These are phyloP conservation scores for Philotrypesis tridentata DNA, from an alignment of 1,140 invertebrate genomes.

Conservation along the genomic window DNA sequence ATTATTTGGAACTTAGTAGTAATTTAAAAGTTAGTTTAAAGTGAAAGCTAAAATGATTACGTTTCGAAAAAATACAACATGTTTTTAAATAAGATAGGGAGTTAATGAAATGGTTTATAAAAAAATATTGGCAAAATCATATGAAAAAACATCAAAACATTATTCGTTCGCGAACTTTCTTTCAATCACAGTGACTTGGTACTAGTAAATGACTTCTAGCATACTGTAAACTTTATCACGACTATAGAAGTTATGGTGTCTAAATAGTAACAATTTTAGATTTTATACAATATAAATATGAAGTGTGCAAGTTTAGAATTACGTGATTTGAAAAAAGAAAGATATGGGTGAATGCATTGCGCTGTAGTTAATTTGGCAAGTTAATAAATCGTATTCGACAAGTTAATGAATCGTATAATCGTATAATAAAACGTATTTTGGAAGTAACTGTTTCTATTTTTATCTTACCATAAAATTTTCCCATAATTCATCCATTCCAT, in stretches of 20 bases:
- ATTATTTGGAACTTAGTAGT: not conserved
- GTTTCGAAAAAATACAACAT: not conserved
- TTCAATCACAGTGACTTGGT: conserved; percentile 58
- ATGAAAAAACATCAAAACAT: not conserved
- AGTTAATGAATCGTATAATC: conserved; percentile 48
- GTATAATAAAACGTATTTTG: conserved; percentile 61
- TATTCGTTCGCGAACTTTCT: conserved; percentile 16
- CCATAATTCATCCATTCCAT: not conserved
- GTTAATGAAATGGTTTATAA: not conserved
- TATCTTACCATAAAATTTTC: not conserved
- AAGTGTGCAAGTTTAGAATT: conserved; percentile 52
- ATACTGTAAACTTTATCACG: conserved; percentile 62
- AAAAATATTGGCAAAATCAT: not conserved
- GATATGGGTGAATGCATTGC: conserved; percentile 54
- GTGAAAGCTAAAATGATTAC: not conserved
- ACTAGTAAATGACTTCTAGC: conserved; percentile 58
- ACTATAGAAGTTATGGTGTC: conserved; percentile 63
- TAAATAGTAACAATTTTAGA: conserved; percentile 66
- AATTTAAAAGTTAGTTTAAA: not conserved
- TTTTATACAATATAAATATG: conserved; percentile 60
- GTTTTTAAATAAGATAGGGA: not conserved
- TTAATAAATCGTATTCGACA: conserved; percentile 61
- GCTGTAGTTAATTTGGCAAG: conserved; percentile 63
- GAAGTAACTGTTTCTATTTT: conserved; percentile 54
- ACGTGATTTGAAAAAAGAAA: conserved; percentile 48